A percentile compares a stretch with the other conserved stretches of the same genome.
phyloP scores from a whole-genome alignment of 2,113 vertebrate species.

The Puma concolor region DNA sequence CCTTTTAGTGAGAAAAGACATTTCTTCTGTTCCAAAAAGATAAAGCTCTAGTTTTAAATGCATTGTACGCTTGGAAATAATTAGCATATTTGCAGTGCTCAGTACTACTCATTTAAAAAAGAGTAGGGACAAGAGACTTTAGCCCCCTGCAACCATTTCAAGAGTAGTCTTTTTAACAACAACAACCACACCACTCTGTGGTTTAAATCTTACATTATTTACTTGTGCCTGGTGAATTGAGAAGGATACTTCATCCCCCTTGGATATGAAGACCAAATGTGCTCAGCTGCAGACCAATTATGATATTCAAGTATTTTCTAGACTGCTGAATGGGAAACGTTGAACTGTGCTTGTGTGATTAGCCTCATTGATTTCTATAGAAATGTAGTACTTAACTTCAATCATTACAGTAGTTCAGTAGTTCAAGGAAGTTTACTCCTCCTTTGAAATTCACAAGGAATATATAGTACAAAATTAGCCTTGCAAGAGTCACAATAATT shows the following conservation, averaged over 20 bases:
- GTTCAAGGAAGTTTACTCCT: conserved; percentile 77
- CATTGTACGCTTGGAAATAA: conserved; percentile 52
- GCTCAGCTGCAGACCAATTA: conserved; percentile 79
- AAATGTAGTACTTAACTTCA: conserved; percentile 84
- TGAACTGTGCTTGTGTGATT: conserved; percentile 81
- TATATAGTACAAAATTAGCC: conserved; percentile 68
- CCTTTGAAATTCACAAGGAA: conserved; percentile 79
- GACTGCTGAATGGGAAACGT: conserved; percentile 78
- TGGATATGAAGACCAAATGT: conserved; percentile 72
- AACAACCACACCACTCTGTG: conserved; percentile 18
- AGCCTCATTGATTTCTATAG: conserved; percentile 84
- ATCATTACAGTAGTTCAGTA: conserved; percentile 78
- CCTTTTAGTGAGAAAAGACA: neutral
- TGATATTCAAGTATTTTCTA: conserved; percentile 83
- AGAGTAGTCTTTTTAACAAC: conserved; percentile 18
- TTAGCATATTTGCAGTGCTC: conserved; percentile 45
- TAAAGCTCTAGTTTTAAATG: conserved; percentile 54
- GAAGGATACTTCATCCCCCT: conserved; percentile 65
- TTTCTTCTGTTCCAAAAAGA: conserved; percentile 16
- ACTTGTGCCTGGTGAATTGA: conserved; percentile 37
- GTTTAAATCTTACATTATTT: conserved; percentile 74
- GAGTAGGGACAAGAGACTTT: neutral
- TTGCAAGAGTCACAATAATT: conserved; percentile 63
- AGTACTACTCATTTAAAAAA: conserved; percentile 14
- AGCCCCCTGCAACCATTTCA: conserved; percentile 50